Conservation (phyloP, 2,888 invertebrate species). For the Geophilus truncorum region DNA sequence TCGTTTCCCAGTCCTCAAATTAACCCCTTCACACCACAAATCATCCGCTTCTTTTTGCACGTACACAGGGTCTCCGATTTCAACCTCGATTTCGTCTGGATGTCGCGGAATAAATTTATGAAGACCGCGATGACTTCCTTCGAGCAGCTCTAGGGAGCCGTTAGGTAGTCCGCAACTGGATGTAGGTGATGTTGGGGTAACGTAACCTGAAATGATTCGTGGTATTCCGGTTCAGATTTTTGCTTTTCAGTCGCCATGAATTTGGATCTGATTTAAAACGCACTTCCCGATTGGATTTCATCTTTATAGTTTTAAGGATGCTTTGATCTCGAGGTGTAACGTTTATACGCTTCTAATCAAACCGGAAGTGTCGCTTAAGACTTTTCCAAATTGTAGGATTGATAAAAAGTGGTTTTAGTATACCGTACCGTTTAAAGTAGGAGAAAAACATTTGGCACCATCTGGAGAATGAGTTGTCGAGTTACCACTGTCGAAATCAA, state of each 20-base stretch:
- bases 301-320: too few relatives aligned
- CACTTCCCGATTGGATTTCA: too few relatives aligned
- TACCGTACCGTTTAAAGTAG: slow-evolving; percentile 35
- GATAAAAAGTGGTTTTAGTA: too few relatives aligned
- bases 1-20: slow-evolving; percentile 83
- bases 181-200: slow-evolving; percentile 58
- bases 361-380: too few relatives aligned
- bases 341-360: too few relatives aligned
- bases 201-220: slow-evolving; percentile 53
- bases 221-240: too few relatives aligned
- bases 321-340: too few relatives aligned
- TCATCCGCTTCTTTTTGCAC: slow-evolving; percentile 96
- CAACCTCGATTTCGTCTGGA: slow-evolving; percentile 90
- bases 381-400: too few relatives aligned
- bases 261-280: too few relatives aligned
- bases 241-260: too few relatives aligned
- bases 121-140: slow-evolving; percentile 90
- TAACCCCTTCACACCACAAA: slow-evolving; percentile 98
- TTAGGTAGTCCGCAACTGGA: slow-evolving; percentile 42
- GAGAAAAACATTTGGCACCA: slow-evolving; percentile 50
- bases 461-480: slow-evolving; percentile 89
- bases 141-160: slow-evolving; percentile 65
- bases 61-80: slow-evolving; percentile 95
- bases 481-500: slow-evolving; percentile 80
- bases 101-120: slow-evolving; percentile 95